phyloP scores from a whole-genome alignment of 1,140 invertebrate species.

The Papilio machaon region DNA sequence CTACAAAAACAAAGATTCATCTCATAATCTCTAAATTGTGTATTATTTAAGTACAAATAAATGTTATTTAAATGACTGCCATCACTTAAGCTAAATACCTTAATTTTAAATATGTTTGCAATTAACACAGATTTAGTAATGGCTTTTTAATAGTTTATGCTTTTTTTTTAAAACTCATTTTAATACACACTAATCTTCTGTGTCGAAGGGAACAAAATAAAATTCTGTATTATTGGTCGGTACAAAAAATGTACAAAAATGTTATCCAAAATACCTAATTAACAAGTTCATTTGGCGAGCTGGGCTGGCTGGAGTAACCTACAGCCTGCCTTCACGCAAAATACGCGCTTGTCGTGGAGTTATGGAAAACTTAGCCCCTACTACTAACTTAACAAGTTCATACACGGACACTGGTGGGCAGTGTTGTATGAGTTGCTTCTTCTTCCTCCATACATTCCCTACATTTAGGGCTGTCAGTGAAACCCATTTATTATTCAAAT shows the following conservation, averaged over 20 bases:
- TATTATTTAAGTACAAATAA: not conserved
- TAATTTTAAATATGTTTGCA: not conserved
- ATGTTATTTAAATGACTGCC: not conserved
- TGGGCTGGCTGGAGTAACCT: no score
- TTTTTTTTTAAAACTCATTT: not conserved
- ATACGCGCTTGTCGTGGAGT: no score
- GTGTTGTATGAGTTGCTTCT: no score
- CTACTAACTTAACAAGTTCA: no score
- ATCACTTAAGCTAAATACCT: constrained; percentile 19
- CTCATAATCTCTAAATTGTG: not conserved
- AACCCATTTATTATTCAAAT: no score
- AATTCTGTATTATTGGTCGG: not conserved
- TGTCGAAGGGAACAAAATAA: not conserved
- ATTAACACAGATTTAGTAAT: constrained; percentile 31
- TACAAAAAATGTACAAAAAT: not conserved
- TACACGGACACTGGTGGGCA: no score
- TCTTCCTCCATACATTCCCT: no score
- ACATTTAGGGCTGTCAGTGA: no score
- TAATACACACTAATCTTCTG: not conserved
- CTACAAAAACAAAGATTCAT: not conserved
- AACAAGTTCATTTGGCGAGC: no score
- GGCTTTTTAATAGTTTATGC: constrained; percentile 12
- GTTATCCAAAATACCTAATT: not conserved
- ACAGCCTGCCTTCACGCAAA: no score
- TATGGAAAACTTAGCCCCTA: no score